Conservation (phyloP, 2,888 invertebrate species). For the Hirtodrosophila confusa region DNA sequence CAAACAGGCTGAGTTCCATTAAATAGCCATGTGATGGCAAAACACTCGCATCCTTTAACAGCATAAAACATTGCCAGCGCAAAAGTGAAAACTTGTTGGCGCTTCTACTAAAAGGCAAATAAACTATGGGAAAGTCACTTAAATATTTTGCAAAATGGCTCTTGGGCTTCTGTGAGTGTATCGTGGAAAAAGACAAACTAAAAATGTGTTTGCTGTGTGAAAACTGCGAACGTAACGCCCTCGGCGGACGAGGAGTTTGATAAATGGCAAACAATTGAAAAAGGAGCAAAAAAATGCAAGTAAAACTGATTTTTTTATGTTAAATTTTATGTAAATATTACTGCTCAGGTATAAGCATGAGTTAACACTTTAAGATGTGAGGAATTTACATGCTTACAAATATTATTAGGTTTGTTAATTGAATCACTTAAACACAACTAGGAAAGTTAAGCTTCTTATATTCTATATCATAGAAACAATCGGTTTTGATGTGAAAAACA, state of each 20-base stretch:
- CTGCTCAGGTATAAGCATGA: conserved; percentile 1
- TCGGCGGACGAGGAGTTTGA: conserved; percentile 27
- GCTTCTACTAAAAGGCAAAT: conserved; percentile 14
- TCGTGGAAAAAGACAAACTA: conserved; percentile 3
- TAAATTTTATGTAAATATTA: conserved; percentile 6
- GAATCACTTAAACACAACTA: too few species aligned
- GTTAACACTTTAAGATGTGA: too few species aligned
- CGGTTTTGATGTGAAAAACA: too few species aligned
- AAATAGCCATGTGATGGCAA: not conserved
- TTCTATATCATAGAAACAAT: too few species aligned
- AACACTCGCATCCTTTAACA: conserved; percentile 9
- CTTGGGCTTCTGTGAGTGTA: conserved; percentile 5
- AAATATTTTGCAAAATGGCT: conserved; percentile 38
- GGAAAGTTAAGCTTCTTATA: too few species aligned
- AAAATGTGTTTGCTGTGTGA: conserved; percentile 21
- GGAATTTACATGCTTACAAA: too few species aligned
- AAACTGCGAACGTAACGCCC: conserved; percentile 22
- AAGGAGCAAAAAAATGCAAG: conserved; percentile 3
- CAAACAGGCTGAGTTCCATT: conserved; percentile 21
- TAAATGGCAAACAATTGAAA: conserved; percentile 40
- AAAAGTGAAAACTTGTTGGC: conserved; percentile 9
- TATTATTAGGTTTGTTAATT: too few species aligned
- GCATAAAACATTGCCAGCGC: not conserved
- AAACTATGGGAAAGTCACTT: conserved; percentile 31
- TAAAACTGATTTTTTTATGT: not conserved